Evolutionary conservation across 2,113 vertebrate genomes (phyloP), one percentile per base, ranked within the genome.

Genomic region (Plestiodon gilberti): DNA sequence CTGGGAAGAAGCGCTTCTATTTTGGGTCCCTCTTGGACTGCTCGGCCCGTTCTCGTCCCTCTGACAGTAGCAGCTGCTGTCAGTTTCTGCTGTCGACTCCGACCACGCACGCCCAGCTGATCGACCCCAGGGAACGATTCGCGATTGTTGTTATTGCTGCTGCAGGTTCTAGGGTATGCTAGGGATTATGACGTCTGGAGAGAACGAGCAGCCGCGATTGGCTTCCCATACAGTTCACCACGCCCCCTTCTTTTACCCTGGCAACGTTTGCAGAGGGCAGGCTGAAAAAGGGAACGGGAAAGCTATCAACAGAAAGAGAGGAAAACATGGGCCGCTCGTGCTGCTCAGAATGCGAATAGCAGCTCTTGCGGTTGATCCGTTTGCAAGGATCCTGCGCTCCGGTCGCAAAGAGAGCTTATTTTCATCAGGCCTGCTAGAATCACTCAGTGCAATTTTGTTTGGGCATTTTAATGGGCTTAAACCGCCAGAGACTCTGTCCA

Each of bases 111-210:
- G 2, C 55, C 38, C 38, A 1, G 65, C 65, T 14, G 55, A 18
- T 38, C 20, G 11, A 1, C 40, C 55, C 81, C 30, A 18, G 70
- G 67, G 7, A 33, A 13, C 1, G 28, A 15, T 20, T 64, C 71
- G 76, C 22, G 64, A 65, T 80, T 88, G 87, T 88, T 83, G 64
- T 84, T 88, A 75, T 78, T 73, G 78, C 57, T 35, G 67, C 55
- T 25, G 77, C 82, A 61, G 83, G 70, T 81, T 67, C 83, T 14
- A 48, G 18, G 20, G 28, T 2, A 28, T 38, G 69, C 55, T 28
- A 25, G 30, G 13, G 38, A n/a, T 8, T 14, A 22, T 84, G 85
- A 78, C 88, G 88, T 79, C 83, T 4, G 5, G 28, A 64, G 23
- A 2, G 28, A 23, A 10, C 1, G 33, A 22, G 5, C 18, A 38